Evolutionary conservation across 2,113 vertebrate genomes (phyloP).

Genomic region (Petrocephalus zakoni): DNA sequence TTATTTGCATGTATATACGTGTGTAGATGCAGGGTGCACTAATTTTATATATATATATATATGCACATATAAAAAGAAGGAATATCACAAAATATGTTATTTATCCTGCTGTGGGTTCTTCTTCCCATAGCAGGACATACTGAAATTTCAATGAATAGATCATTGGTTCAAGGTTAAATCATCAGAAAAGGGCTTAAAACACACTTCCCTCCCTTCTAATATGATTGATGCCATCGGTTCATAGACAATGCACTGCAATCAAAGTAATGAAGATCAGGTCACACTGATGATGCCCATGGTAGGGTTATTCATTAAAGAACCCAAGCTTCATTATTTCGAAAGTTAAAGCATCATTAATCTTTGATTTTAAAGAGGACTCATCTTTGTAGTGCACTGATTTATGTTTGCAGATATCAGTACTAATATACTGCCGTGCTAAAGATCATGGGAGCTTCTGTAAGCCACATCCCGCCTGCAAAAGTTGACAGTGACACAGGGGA

Average conservation of each 20-base stretch:
- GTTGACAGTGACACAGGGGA: background rate
- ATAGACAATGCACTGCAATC: background rate
- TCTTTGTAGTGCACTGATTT: background rate
- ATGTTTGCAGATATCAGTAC: background rate
- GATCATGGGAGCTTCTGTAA: background rate
- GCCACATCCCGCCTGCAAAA: background rate
- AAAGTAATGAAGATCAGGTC: background rate
- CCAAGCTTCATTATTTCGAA: background rate
- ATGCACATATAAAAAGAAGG: no score
- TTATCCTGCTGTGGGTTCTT: background rate
- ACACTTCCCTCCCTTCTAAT: background rate
- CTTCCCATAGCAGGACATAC: background rate
- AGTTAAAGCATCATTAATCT: conserved; percentile 1
- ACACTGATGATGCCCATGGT: background rate
- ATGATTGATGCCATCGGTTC: background rate
- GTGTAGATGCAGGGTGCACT: background rate
- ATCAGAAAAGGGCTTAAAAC: background rate
- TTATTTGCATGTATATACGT: background rate
- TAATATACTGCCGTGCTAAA: background rate
- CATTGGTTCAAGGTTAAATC: background rate
- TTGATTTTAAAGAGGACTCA: background rate
- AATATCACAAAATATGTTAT: no score
- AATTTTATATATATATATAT: background rate
- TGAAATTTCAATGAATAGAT: background rate
- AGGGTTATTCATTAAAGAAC: background rate